phyloP scores from a whole-genome alignment of 2,797 vertebrate species.

The Sandelia bainsii region DNA sequence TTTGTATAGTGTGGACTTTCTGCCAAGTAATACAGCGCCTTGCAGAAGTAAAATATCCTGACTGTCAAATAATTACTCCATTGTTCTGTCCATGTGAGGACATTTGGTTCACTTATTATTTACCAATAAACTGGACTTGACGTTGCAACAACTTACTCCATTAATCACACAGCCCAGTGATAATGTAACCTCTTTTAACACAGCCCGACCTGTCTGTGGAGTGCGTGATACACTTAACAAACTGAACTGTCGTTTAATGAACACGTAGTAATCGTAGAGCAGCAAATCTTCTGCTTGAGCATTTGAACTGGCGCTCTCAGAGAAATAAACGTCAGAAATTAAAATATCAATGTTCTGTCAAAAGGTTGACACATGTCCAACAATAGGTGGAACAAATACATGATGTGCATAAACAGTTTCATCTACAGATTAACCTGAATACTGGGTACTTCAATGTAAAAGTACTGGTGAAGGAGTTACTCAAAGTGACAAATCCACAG shows the following conservation, averaged over 20 bases:
- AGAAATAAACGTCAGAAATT: not conserved
- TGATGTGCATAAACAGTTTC: no score
- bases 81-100: not conserved
- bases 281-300: not conserved
- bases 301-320: not conserved
- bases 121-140: conserved; percentile 11
- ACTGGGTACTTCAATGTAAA: not conserved
- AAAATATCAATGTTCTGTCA: conserved; percentile 6
- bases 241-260: not conserved
- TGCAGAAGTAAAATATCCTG: conserved; percentile 30
- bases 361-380: not conserved
- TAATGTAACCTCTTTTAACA: not conserved
- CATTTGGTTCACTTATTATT: conserved; percentile 4
- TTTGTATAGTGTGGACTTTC: not conserved
- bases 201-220: not conserved
- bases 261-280: not conserved
- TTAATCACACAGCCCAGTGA: not conserved
- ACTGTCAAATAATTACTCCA: conserved; percentile 14
- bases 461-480: not conserved
- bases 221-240: not conserved
- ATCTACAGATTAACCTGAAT: no score
- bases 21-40: not conserved
- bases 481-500: not conserved
- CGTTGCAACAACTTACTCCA: conserved; percentile 23
- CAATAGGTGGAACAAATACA: no score